Evolutionary conservation across 2,888 invertebrate genomes (phyloP), one percentile per base, ranked within the genome.

Genomic region (Drosophila lacicola): DNA sequence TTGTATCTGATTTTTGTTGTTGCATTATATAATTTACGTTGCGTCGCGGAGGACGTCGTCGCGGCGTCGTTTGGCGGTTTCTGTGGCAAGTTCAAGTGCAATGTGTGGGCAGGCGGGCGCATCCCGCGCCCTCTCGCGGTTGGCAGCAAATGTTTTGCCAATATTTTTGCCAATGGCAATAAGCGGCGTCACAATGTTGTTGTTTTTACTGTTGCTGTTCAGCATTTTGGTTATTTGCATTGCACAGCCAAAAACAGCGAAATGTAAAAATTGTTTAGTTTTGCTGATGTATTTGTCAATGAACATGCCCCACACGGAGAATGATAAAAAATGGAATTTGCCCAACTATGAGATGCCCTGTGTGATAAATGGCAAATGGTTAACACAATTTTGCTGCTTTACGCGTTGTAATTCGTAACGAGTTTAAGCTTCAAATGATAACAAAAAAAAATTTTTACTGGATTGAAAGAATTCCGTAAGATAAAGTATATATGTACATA

Each of bases 11-110:
- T 44, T 29, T 60, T 58, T 51, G 46, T 70, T 65, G 68, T 67
- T 77, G 58, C 73, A 69, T 85, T 85, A 85, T 89, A 85, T 85
- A 85, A 85, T 84, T 77, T 70, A 71, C 74, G 83, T 62, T 83
- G 81, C 72, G 66, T 51, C 42, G 74, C 67, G 58, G 70, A 78
- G 71, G 78, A 68, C 68, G 45, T 8, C 53, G 53, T 37, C 55
- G 62, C 63, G 45, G 34, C 42, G 60, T 39, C 41, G 63, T 65
- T 80, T 71, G 69, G 70, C 78, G 78, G 78, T 78, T 74, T 68
- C 54, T 85, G 86, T 70, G 71, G 86, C 86, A 84, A 84, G 84
- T 84, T 84, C 84, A 84, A 84, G 84, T 85, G 88, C 84, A 88
- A 56, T 66, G 73, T 77, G 72, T 68, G 49, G 49, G 65, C 33